These are phyloP conservation scores for Pangasius krempfi DNA, from an alignment of 2,797 vertebrate species.

Conservation along the genomic window DNA sequence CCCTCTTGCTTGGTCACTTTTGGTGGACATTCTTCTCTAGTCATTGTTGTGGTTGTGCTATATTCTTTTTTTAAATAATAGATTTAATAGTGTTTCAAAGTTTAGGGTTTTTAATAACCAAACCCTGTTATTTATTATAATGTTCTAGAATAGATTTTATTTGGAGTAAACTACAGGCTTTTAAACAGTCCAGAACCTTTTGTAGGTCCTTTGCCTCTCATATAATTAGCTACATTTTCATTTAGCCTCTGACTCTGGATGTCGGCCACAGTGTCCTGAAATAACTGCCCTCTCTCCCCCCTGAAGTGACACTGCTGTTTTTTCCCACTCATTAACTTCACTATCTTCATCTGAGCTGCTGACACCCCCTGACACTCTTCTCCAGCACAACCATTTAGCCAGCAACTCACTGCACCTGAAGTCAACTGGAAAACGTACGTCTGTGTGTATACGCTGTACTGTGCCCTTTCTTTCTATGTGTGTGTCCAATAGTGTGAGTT, in stretches of 20 bases:
- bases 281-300: constrained; percentile 20
- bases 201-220: background rate
- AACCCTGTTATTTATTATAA: background rate
- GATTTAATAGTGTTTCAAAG: background rate
- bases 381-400: constrained; percentile 57
- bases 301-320: constrained; percentile 59
- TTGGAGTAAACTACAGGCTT: background rate
- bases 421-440: constrained; percentile 67
- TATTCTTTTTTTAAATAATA: background rate
- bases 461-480: constrained; percentile 11
- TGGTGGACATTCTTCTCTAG: background rate
- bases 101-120: background rate
- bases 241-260: constrained; percentile 13
- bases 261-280: constrained; percentile 41
- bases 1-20: background rate
- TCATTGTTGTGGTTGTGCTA: background rate
- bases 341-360: constrained; percentile 55
- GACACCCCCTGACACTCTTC: constrained; percentile 53
- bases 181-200: background rate
- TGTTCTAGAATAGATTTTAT: background rate
- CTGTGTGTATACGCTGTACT: background rate
- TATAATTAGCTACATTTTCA: background rate
- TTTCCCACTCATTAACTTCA: constrained; percentile 64
- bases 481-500: constrained; percentile 33
- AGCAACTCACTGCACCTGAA: constrained; percentile 73